phyloP scores from a whole-genome alignment of 2,113 vertebrate species.

The Heloderma charlesbogerti region DNA sequence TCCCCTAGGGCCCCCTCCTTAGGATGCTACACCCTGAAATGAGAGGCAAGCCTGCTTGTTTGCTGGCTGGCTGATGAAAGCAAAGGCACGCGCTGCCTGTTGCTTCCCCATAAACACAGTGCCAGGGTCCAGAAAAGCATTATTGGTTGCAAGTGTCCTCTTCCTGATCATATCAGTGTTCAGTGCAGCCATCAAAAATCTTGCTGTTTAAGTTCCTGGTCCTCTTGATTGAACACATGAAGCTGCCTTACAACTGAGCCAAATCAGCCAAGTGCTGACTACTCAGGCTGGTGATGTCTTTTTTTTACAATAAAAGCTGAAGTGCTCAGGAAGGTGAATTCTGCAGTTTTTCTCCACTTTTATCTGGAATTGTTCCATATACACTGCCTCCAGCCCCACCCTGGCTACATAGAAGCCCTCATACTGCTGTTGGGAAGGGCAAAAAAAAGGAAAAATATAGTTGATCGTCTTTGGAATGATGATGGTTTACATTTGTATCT shows the following conservation, averaged over 20 bases:
- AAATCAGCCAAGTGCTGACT: background rate
- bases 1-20: background rate
- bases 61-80: background rate
- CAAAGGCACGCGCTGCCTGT: rapidly evolving
- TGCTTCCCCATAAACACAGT: background rate
- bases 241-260: background rate
- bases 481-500: background rate
- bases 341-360: background rate
- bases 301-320: background rate
- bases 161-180: background rate
- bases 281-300: too few relatives aligned
- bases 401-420: background rate
- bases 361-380: background rate
- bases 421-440: background rate
- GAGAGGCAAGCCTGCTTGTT: background rate
- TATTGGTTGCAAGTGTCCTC: background rate
- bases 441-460: background rate
- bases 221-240: background rate
- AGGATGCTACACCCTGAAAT: background rate
- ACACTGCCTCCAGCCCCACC: too few relatives aligned
- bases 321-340: background rate
- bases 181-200: background rate
- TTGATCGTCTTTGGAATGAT: background rate
- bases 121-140: background rate
- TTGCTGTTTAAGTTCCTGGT: background rate